Evolutionary conservation across 2,113 vertebrate genomes (phyloP).

Genomic region (Fulica atra): DNA sequence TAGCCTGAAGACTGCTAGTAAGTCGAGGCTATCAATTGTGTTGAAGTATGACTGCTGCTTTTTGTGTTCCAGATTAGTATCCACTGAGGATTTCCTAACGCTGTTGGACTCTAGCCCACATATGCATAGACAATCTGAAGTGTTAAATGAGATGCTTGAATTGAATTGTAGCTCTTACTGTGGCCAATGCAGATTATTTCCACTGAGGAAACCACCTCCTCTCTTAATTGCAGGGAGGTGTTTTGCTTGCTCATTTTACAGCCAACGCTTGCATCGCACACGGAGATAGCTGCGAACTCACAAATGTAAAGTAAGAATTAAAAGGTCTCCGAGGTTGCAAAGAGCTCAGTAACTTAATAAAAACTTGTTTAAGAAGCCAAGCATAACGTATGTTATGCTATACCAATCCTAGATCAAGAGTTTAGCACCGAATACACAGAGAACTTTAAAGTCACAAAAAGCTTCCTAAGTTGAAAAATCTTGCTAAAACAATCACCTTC

Average conservation of each 20-base stretch:
- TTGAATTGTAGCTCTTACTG: conserved; percentile 30
- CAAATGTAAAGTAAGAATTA: conserved; percentile 4
- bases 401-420: background rate
- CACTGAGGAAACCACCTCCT: conserved; percentile 42
- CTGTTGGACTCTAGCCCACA: conserved; percentile 49
- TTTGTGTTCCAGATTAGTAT: conserved; percentile 68
- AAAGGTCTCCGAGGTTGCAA: background rate
- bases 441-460: background rate
- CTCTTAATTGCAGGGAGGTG: conserved; percentile 33
- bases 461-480: background rate
- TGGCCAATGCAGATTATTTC: background rate
- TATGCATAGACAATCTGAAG: conserved; percentile 50
- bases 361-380: conserved; percentile 11
- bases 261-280: background rate
- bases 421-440: conserved; percentile 14
- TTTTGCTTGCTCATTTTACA: background rate
- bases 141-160: conserved; percentile 35
- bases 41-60: conserved; percentile 66
- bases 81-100: conserved; percentile 68
- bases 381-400: background rate
- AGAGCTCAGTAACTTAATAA: background rate
- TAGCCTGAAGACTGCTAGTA: background rate
- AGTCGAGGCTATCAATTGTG: conserved; percentile 45
- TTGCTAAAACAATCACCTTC: background rate
- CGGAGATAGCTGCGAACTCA: background rate